Conservation (phyloP, 2,797 vertebrate species). For the Podarcis lilfordi region DNA sequence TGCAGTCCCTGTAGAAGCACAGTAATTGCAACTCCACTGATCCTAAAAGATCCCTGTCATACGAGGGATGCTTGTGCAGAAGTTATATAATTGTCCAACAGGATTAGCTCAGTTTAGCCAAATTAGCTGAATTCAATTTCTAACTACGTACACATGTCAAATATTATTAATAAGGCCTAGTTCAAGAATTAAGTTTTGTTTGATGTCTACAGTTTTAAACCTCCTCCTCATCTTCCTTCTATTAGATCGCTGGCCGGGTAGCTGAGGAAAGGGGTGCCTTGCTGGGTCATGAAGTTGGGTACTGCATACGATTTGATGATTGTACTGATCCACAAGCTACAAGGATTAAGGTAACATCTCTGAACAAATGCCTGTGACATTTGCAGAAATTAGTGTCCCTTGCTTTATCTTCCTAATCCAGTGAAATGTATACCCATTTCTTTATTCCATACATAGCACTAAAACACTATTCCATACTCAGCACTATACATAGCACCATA, state of each 20-base stretch:
- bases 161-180: not conserved
- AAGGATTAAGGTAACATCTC: slow-evolving; percentile 90
- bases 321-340: slow-evolving; percentile 92
- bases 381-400: too few relatives aligned
- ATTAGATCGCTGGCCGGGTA: slow-evolving; percentile 92
- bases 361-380: not conserved
- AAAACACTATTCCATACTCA: not conserved
- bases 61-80: not conserved
- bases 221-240: slow-evolving; percentile 28
- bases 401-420: not conserved
- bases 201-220: not conserved
- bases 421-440: not conserved
- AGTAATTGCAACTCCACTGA: not conserved
- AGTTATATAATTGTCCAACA: not conserved
- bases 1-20: not conserved
- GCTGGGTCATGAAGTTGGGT: slow-evolving; percentile 96
- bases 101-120: not conserved
- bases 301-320: slow-evolving; percentile 97
- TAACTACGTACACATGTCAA: not conserved
- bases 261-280: slow-evolving; percentile 95
- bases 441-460: not conserved
- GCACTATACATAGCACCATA: not conserved
- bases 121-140: not conserved
- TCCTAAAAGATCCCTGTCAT: not conserved
- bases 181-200: not conserved